These are phyloP conservation scores for Bombus haemorrhoidalis DNA, from an alignment of 1,140 invertebrate species.

Conservation along the genomic window DNA sequence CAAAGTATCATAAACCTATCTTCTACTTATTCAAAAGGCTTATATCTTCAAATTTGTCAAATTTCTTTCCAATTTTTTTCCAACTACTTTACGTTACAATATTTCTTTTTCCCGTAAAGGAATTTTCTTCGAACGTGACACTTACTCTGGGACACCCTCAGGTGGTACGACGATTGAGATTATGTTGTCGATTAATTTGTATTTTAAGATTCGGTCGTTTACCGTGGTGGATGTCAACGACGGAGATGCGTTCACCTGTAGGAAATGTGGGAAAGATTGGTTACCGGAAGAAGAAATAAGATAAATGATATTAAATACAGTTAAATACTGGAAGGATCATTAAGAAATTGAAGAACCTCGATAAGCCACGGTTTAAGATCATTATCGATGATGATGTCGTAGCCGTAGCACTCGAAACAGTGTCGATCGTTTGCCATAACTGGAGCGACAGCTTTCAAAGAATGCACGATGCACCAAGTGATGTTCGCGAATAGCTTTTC, in stretches of 20 bases:
- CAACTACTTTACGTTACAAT: too few species aligned
- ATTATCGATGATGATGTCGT: conserved; percentile 94
- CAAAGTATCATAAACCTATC: too few species aligned
- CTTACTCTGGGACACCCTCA: conserved; percentile 94
- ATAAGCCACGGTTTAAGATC: conserved; percentile 93
- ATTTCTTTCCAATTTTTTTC: too few species aligned
- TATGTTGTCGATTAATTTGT: conserved; percentile 97
- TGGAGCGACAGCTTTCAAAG: conserved; percentile 89
- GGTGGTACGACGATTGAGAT: conserved; percentile 95
- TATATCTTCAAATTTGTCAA: too few species aligned
- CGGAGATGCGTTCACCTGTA: conserved; percentile 96
- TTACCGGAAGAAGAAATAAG: neutral
- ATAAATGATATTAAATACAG: neutral
- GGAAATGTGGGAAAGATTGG: conserved; percentile 50
- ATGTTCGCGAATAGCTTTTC: conserved; percentile 93
- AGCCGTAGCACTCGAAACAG: conserved; percentile 93
- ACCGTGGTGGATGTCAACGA: conserved; percentile 97
- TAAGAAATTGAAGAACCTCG: conserved; percentile 83
- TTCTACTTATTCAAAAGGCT: too few species aligned
- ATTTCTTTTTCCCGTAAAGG: too few species aligned
- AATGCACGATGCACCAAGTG: conserved; percentile 95
- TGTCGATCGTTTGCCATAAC: conserved; percentile 90
- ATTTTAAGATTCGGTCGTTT: conserved; percentile 97
- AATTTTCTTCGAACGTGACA: conserved; percentile 33
- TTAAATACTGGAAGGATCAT: neutral